Percentiles rank a stretch among this genome's conserved stretches.
These are phyloP conservation scores for Pachliopta kotzebuea DNA, from an alignment of 2,888 invertebrate species.

Conservation along the genomic window DNA sequence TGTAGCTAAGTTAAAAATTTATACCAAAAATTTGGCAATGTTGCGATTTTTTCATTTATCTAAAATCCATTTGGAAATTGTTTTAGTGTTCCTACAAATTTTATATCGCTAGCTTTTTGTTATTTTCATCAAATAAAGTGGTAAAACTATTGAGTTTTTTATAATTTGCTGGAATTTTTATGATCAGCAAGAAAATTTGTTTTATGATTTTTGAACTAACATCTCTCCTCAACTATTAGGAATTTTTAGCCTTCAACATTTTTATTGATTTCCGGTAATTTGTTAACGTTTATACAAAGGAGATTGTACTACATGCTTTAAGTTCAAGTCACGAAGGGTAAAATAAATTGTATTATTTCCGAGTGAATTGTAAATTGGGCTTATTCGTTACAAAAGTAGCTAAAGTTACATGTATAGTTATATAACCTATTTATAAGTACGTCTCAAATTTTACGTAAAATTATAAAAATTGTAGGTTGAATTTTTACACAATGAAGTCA, in stretches of 20 bases:
- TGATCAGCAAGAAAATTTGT: background rate
- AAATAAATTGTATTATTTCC: conserved; percentile 16
- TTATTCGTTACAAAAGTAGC: conserved; percentile 12
- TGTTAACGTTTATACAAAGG: conserved; percentile 4
- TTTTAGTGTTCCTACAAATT: conserved; percentile 11
- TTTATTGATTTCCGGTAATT: background rate
- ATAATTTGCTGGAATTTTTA: background rate
- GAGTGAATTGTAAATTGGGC: conserved; percentile 28
- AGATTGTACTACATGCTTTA: background rate
- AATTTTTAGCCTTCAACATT: background rate
- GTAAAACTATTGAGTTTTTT: background rate
- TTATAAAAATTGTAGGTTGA: too few relatives aligned
- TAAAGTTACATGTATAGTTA: background rate
- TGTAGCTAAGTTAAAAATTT: conserved; percentile 6
- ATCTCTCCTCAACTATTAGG: background rate
- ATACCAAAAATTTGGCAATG: conserved; percentile 7
- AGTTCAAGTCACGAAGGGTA: conserved; percentile 7
- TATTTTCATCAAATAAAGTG: conserved; percentile 12
- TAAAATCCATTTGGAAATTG: conserved; percentile 25
- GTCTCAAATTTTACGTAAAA: too few relatives aligned
- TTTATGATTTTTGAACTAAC: background rate
- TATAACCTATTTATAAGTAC: conserved; percentile 1
- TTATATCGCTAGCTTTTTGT: conserved; percentile 4
- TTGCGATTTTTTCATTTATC: conserved; percentile 16
- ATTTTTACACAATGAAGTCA: too few relatives aligned